Conservation (phyloP, 1,140 invertebrate species). For the Zaprionus africanus region DNA sequence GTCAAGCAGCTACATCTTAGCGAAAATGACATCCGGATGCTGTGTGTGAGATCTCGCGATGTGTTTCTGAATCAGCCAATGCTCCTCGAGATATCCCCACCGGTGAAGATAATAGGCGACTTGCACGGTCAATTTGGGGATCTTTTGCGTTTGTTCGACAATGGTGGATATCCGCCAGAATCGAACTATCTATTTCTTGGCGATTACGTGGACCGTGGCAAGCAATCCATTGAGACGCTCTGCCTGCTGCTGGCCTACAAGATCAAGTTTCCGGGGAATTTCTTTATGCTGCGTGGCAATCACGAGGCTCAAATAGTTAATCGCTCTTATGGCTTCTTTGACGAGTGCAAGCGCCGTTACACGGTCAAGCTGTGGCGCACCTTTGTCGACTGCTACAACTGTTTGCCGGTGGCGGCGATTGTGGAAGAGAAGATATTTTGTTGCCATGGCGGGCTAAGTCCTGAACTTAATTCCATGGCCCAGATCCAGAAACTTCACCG, state of each 20-base stretch:
- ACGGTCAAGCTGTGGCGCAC: conserved; percentile 99
- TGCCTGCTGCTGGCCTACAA: conserved; percentile 97
- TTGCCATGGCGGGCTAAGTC: conserved; percentile 95
- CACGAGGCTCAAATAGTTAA: conserved; percentile 87
- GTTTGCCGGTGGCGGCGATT: conserved; percentile 95
- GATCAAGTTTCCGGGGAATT: conserved; percentile 95
- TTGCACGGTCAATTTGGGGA: conserved; percentile 99
- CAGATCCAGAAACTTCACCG: conserved; percentile 94
- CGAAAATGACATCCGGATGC: conserved; percentile 96
- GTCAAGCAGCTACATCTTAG: conserved; percentile 98
- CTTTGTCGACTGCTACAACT: conserved; percentile 89
- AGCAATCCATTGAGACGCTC: conserved; percentile 94
- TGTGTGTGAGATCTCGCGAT: conserved; percentile 97
- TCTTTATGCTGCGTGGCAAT: conserved; percentile 91
- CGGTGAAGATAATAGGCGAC: conserved; percentile 99
- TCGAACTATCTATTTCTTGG: conserved; percentile 99
- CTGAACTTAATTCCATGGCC: conserved; percentile 94
- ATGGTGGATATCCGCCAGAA: conserved; percentile 99
- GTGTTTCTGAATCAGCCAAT: conserved; percentile 99
- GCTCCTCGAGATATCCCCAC: conserved; percentile 97
- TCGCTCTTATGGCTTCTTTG: conserved; percentile 97
- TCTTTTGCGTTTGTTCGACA: conserved; percentile 98
- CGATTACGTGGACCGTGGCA: conserved; percentile 93
- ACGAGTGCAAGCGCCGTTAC: conserved; percentile 97
- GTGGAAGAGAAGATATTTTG: conserved; percentile 99